These are phyloP conservation scores for Globodera ellingtonae DNA, from an alignment of 1,140 invertebrate genomes.

Conservation along the genomic window DNA sequence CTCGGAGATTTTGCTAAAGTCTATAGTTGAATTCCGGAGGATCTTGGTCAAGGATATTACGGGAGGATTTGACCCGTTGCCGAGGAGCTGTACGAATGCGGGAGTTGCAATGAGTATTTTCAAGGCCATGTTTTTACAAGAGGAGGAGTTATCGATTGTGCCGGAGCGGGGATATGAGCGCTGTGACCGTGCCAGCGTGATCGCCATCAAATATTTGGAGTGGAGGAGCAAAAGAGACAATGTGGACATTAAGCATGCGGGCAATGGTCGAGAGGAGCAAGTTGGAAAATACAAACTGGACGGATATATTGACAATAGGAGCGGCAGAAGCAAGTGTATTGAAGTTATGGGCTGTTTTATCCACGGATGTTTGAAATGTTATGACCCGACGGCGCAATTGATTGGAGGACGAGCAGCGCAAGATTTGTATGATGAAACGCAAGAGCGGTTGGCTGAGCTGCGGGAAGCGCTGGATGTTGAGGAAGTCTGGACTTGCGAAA, in stretches of 20 bases:
- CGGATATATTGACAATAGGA: background rate
- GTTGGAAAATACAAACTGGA: background rate
- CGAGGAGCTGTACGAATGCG: background rate
- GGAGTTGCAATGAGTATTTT: background rate
- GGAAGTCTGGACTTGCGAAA: background rate
- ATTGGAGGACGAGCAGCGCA: background rate
- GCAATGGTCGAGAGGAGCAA: background rate
- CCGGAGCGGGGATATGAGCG: slow-evolving; percentile 3
- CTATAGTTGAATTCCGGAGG: too few relatives aligned
- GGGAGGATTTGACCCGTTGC: too few relatives aligned
- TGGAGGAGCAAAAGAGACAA: background rate
- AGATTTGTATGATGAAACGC: background rate
- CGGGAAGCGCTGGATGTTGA: background rate
- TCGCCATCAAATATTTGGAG: background rate
- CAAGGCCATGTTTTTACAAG: background rate
- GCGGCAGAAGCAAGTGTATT: too few relatives aligned
- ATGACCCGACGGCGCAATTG: background rate
- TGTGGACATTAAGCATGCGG: background rate
- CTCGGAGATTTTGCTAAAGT: background rate
- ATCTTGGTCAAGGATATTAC: too few relatives aligned
- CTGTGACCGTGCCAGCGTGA: background rate
- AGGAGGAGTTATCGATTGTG: background rate
- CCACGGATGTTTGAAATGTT: background rate
- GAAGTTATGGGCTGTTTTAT: background rate
- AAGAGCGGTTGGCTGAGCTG: background rate